Percentiles rank a stretch among this genome's conserved stretches.
phyloP scores from a whole-genome alignment of 2,888 invertebrate species.

The Orthosia cruda region DNA sequence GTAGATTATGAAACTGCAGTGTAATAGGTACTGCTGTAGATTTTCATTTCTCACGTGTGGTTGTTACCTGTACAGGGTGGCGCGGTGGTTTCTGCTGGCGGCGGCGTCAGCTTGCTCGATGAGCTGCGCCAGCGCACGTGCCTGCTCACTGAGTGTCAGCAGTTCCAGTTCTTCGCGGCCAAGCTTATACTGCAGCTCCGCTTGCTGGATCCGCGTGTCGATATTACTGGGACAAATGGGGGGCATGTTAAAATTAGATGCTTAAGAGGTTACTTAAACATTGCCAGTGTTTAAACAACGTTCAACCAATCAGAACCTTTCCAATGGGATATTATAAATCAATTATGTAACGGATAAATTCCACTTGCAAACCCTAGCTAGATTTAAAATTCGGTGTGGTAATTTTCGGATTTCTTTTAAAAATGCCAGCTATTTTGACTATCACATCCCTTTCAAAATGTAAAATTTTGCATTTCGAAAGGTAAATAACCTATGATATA shows the following conservation, averaged over 20 bases:
- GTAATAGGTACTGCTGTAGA: background rate
- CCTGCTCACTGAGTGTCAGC: conserved; percentile 96
- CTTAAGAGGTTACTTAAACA: background rate
- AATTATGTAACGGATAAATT: background rate
- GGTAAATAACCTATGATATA: background rate
- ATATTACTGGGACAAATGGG: conserved; percentile 94
- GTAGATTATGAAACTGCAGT: no score
- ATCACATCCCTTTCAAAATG: background rate
- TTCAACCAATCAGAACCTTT: background rate
- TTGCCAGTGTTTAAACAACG: background rate
- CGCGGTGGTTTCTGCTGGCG: conserved; percentile 86
- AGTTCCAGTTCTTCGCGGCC: conserved; percentile 97
- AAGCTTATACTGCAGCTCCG: conserved; percentile 97
- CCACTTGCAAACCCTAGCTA: background rate
- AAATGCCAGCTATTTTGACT: background rate
- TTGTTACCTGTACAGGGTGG: conserved; percentile 92
- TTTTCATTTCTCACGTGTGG: no score
- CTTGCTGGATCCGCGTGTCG: conserved; percentile 97
- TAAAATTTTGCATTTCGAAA: no score
- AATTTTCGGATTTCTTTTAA: background rate
- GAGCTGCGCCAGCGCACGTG: conserved; percentile 94
- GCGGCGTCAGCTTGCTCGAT: conserved; percentile 93
- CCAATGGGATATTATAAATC: background rate
- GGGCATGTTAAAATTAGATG: background rate
- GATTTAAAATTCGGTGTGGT: no score